phyloP scores from a whole-genome alignment of 2,113 vertebrate genomes.

The Melanerpes formicivorus region DNA sequence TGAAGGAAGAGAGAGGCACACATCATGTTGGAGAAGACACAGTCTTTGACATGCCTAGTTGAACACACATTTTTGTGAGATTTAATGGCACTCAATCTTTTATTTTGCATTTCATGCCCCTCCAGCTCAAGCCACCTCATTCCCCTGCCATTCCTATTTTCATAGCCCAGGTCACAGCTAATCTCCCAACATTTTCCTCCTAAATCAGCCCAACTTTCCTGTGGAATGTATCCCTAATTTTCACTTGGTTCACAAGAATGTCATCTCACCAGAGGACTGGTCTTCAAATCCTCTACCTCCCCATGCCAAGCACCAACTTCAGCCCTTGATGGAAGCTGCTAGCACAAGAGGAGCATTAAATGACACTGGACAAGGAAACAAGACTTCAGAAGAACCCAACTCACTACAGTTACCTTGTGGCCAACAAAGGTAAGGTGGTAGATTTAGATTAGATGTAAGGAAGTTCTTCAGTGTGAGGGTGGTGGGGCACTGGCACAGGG shows the following conservation, averaged over 20 bases:
- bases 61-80: neutral
- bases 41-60: neutral
- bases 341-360: neutral
- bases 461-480: too few relatives aligned
- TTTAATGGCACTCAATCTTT: accelerated
- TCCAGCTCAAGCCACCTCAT: neutral
- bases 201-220: neutral
- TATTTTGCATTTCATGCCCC: neutral
- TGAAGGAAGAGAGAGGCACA: neutral
- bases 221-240: neutral
- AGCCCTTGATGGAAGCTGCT: neutral
- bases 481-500: too few relatives aligned
- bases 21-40: neutral
- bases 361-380: neutral
- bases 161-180: neutral
- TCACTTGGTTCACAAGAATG: neutral
- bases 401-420: too few relatives aligned
- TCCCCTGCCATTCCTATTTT: neutral
- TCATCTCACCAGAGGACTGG: neutral
- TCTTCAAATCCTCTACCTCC: neutral
- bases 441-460: too few relatives aligned
- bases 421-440: neutral
- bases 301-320: neutral
- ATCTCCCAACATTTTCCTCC: neutral
- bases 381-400: neutral